Evolutionary conservation across 2,113 vertebrate species (phyloP), one percentile per base, ranked within the genome.

Genomic region (Meleagris gallopavo): DNA sequence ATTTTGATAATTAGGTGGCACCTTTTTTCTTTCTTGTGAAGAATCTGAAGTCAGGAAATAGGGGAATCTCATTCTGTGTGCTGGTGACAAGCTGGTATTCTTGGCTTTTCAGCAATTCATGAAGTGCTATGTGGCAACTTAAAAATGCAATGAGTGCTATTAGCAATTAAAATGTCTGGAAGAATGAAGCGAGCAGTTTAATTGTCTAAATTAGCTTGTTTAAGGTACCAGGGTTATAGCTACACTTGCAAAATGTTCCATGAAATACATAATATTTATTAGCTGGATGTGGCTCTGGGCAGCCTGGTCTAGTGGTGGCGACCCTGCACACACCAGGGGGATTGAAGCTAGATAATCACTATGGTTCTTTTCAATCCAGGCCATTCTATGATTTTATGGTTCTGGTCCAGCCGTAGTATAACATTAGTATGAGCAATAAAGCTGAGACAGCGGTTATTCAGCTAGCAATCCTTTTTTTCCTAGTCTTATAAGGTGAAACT

Each of bases 91-190:
- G 1, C 34, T 55, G 38, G 13, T 38, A 41, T 75, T 77, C 82
- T 4, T 3, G 65, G 85, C 72, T 81, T 74, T 72, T 72, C 82
- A 80, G 84, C 70, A 60, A 20, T 89, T 89, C 62, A 11, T 86
- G 0, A 91, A 89, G 72, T 60, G 69, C 84, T 91, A 9, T 0
- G 0, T 16, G 55, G 60, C 69, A 52, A 75, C 80, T 61, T 86
- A 57, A 88, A 93, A 86, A 75, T 36, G 50, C 57, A 71, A 14
- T 10, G 32, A 71, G 40, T 40, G 52, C 79, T 89, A 60, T 7
- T 21, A 86, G 84, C 96, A 93, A 81, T 93, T 91, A 91, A 86
- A 83, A 67, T 7, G 41, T 74, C 75, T 86, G 38, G 69, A 60
- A 83, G 72, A 83, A 17, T 83, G 65, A 88, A 95, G 38, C 46